Conservation (phyloP, 2,797 vertebrate genomes). For the Pseudotriccus pelzelni region DNA sequence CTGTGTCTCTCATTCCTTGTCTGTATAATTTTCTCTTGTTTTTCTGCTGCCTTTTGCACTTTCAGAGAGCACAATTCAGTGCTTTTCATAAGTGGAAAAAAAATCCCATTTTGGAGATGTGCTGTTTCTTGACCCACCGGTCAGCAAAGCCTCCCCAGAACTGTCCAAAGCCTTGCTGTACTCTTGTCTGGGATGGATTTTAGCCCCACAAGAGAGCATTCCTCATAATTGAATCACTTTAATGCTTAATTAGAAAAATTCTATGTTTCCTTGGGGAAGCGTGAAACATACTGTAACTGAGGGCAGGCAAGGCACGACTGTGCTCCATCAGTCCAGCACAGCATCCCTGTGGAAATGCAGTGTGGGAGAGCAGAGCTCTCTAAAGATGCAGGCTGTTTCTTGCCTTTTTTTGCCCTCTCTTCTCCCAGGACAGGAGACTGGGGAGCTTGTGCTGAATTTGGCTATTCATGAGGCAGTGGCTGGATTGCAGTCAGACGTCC, state of each 20-base stretch:
- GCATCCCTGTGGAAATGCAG: background rate
- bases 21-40: background rate
- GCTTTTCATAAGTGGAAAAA: background rate
- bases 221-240: constrained; percentile 58
- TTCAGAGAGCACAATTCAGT: background rate
- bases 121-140: background rate
- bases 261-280: constrained; percentile 33
- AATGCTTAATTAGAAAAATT: constrained; percentile 62
- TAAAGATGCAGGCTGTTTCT: background rate
- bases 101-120: background rate
- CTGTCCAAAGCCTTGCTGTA: background rate
- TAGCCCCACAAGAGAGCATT: constrained; percentile 14
- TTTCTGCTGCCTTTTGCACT: background rate
- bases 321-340: background rate
- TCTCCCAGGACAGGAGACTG: background rate
- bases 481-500: background rate
- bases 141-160: background rate
- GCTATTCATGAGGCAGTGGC: background rate
- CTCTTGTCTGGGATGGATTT: background rate
- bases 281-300: background rate
- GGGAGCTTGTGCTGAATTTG: background rate
- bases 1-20: background rate
- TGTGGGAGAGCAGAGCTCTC: background rate
- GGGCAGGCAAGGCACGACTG: background rate
- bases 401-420: background rate